Percentiles rank a stretch among this genome's conserved stretches.
Conservation (phyloP, 2,797 vertebrate species). For the Brotula barbata region DNA sequence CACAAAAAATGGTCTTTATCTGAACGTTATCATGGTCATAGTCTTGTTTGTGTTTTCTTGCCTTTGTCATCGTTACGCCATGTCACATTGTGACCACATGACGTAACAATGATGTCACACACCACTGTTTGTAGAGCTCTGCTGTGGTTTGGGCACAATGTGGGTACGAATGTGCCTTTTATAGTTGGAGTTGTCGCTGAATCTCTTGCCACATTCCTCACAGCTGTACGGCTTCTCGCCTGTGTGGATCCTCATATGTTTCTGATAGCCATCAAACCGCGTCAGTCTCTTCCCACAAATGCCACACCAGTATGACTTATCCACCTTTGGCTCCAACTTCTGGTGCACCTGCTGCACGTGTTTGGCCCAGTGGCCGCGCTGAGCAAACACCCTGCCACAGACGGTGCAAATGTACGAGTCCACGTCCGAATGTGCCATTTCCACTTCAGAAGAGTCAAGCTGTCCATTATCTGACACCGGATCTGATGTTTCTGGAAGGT, state of each 20-base stretch:
- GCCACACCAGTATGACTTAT: conserved; percentile 58
- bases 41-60: too few relatives aligned
- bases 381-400: conserved; percentile 49
- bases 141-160: neutral
- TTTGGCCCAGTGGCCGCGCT: conserved; percentile 55
- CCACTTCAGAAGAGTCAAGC: neutral
- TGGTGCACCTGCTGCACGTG: conserved; percentile 55
- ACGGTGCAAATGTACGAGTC: conserved; percentile 59
- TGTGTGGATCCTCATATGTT: conserved; percentile 64
- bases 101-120: too few relatives aligned
- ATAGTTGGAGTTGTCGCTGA: conserved; percentile 69
- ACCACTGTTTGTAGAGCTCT: neutral
- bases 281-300: conserved; percentile 67
- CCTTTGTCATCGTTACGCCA: too few relatives aligned
- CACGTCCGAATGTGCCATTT: neutral
- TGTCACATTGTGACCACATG: too few relatives aligned
- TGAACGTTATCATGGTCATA: too few relatives aligned
- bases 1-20: too few relatives aligned
- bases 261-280: conserved; percentile 63
- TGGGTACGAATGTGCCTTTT: conserved; percentile 61
- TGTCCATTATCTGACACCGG: conserved; percentile 2
- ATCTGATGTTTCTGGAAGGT: neutral
- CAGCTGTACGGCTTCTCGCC: conserved; percentile 65
- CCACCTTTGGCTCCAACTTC: neutral
- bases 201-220: conserved; percentile 53